Base-by-base conservation (phyloP, 2,113 vertebrate genomes). In the Anas platyrhynchos region DNA sequence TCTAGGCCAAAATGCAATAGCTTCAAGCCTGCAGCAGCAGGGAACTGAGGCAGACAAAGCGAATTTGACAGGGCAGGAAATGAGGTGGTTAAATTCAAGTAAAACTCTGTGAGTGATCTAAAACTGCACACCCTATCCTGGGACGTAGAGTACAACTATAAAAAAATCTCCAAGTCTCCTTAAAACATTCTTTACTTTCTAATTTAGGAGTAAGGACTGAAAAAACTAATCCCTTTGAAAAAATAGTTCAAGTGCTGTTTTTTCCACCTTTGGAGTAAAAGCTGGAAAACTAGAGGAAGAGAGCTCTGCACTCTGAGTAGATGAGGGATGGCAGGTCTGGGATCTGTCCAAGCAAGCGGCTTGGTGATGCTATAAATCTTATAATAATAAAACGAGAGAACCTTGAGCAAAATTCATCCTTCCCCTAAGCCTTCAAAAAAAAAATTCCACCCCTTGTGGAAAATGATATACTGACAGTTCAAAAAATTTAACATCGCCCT, bases 301-400 rank as follows among this genome's bases (percentile, higher is more conserved):
- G 21, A 79, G n/a, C 23, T 86, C 83, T 88, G 69, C 13, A 41
- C 88, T 88, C 73, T 50, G 90, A 92, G 83, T 69, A 67, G 41
- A 92, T 73, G 77, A 92, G 50, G 41, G 58, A 94, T 88, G 73
- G 75, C 85, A 96, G 72, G 50, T 89, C 81, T 94, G 90, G 90
- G 94, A 94, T 86, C 73, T 81, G 77, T 68, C 83, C 88, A 94
- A 96, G 54, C 41, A 88, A 91, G 38, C 77, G 90, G 86, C 44
- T 86, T 75, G 86, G 93, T 86, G 88, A 75, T 41, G 68, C 79
- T 82, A 81, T 96, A 93, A 96, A 97, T 96, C 94, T 96, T 81
- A 84, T 20, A 86, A 63, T 50, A 95, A 94, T 78, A 95, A 95
- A 96, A 93, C 1, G 18, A 90, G 91, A 91, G 88, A 96, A 91